Evolutionary conservation across 2,797 vertebrate genomes (phyloP), one percentile per base, ranked within the genome.

Genomic region (Phaenicophaeus curvirostris): DNA sequence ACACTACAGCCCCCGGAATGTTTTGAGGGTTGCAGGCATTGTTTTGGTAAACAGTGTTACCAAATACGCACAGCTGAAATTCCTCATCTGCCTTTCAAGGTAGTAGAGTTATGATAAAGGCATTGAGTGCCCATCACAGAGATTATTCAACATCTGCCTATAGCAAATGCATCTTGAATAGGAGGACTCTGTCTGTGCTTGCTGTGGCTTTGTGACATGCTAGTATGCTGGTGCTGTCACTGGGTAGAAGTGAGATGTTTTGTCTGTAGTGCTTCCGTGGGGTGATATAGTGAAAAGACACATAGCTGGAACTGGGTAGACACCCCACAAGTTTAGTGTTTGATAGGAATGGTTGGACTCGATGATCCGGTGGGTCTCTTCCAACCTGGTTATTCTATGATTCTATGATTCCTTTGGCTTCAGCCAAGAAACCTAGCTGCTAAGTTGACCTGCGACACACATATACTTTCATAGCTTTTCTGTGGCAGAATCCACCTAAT

Each of bases 121-220:
- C 3, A 0, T 87, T 69, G 17, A 9, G 0, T 82, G 42, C 11
- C 13, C 3, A 0, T 31, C 17, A 37, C 25, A 31, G 41, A 62
- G 53, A 11, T 76, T 42, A 14, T 55, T 33, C 2, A 4, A 53
- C 18, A 16, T 19, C 25, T 81, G 51, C 20, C 33, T 27, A 23
- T 35, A 53, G 67, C 46, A 90, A 65, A 37, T 6, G 8, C 9
- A 12, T 35, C 18, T 79, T 61, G 48, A 71, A 18, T 21, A 46
- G 16, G 30, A 46, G 16, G 30, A 19, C 19, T 62, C 19, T 46
- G 0, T 6, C 37, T 53, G 63, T 57, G 54, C 50, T 39, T 51
- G 50, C 39, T 35, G 44, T 54, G 57, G 27, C 57, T 42, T 42
- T 58, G 69, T 4, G 1, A 42, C 2, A 2, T 72, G 55, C 37